These are phyloP conservation scores for Tragulus kanchil DNA, from an alignment of 2,113 vertebrate genomes.

Conservation along the genomic window DNA sequence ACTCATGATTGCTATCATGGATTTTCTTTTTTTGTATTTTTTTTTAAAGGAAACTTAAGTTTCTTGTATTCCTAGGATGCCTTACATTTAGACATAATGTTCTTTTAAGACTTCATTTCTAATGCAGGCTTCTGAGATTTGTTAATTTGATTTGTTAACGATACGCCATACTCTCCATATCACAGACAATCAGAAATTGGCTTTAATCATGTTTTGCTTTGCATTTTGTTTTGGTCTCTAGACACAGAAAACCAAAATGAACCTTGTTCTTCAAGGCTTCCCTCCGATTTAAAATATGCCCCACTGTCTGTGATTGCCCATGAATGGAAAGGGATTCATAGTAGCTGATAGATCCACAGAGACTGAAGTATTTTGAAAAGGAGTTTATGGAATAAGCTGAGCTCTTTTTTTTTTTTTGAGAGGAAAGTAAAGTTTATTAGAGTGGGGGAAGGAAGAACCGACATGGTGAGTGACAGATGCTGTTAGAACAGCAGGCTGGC, in stretches of 20 bases:
- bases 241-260: constrained; percentile 9
- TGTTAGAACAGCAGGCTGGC: too few species aligned
- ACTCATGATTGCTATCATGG: neutral
- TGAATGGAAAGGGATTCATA: neutral
- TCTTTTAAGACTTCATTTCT: constrained; percentile 38
- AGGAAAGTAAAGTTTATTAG: too few species aligned
- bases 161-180: neutral
- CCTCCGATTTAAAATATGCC: neutral
- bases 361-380: neutral
- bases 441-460: too few species aligned
- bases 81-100: constrained; percentile 28
- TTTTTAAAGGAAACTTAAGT: constrained; percentile 29
- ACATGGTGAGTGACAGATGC: too few species aligned
- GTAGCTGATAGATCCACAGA: neutral
- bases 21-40: neutral
- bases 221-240: neutral
- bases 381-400: neutral
- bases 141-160: constrained; percentile 17
- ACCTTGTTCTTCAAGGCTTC: neutral
- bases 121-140: neutral
- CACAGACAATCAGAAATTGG: neutral
- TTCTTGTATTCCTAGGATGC: neutral
- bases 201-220: neutral
- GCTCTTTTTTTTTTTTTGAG: neutral
- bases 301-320: neutral